A percentile compares a stretch with the other conserved stretches of the same genome.
Conservation (phyloP, 2,113 vertebrate genomes). For the Antennarius striatus region DNA sequence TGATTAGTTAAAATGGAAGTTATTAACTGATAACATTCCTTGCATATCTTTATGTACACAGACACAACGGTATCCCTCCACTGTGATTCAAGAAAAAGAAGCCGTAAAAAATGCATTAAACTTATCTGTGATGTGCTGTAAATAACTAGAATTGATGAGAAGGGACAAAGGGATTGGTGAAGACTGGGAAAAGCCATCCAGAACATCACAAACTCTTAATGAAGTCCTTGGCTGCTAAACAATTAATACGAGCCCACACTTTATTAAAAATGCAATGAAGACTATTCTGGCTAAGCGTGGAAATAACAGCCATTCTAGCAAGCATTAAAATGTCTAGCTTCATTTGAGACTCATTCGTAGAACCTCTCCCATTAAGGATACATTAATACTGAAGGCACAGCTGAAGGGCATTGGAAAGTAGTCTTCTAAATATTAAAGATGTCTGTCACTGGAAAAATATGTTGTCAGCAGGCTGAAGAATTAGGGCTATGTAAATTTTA, state of each 20-base stretch:
- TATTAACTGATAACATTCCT: conserved; percentile 10
- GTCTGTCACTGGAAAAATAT: conserved; percentile 78
- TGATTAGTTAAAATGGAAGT: conserved; percentile 10
- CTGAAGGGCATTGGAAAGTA: conserved; percentile 81
- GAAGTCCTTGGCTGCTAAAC: conserved; percentile 75
- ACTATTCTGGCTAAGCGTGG: conserved; percentile 70
- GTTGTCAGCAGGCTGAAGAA: conserved; percentile 77
- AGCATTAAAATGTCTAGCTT: conserved; percentile 77
- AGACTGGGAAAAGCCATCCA: conserved; percentile 51
- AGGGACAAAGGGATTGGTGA: conserved; percentile 41
- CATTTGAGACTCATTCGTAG: conserved; percentile 79
- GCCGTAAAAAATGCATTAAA: conserved; percentile 40
- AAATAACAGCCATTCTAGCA: conserved; percentile 74
- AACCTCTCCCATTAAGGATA: conserved; percentile 75
- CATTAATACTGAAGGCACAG: conserved; percentile 81
- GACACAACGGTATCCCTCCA: conserved; percentile 16
- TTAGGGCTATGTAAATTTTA: conserved; percentile 78
- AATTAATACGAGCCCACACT: conserved; percentile 76
- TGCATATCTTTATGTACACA: background rate
- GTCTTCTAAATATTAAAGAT: conserved; percentile 83
- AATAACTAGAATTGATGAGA: conserved; percentile 43
- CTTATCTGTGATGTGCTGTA: conserved; percentile 29
- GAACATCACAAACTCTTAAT: conserved; percentile 68
- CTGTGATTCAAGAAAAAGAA: conserved; percentile 17
- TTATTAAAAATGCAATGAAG: conserved; percentile 79